These are phyloP conservation scores for Melieria crassipennis DNA, from an alignment of 2,888 invertebrate genomes.

Conservation along the genomic window DNA sequence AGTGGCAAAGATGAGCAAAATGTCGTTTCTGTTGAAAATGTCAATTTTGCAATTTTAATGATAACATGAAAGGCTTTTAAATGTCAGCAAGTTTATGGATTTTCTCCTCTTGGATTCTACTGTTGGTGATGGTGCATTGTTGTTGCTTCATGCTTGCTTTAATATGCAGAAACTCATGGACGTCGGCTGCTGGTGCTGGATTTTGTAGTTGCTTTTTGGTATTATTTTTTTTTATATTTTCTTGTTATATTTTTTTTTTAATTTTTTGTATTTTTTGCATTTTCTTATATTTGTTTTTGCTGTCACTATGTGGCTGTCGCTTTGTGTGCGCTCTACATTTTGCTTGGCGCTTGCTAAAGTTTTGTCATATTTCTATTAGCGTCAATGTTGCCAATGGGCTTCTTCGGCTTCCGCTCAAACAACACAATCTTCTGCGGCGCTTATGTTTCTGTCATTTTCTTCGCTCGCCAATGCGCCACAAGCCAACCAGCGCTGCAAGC, in stretches of 20 bases:
- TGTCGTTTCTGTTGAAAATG: slow-evolving; percentile 7
- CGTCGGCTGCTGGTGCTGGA: no score
- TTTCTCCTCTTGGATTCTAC: not conserved
- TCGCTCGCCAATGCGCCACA: no score
- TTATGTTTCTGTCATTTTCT: no score
- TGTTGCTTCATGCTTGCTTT: not conserved
- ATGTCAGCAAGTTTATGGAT: slow-evolving; percentile 6
- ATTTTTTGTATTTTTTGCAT: no score
- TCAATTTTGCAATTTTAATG: slow-evolving; percentile 29
- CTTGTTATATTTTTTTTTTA: no score
- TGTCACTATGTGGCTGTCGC: no score
- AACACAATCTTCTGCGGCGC: no score
- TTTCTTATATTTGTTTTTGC: no score
- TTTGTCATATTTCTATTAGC: slow-evolving; percentile 18
- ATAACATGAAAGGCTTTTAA: slow-evolving; percentile 24
- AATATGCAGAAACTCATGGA: slow-evolving; percentile 9
- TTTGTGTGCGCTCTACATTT: no score
- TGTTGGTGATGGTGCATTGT: not conserved
- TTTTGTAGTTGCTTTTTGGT: not conserved
- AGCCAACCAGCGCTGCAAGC: no score
- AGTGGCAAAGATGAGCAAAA: not conserved
- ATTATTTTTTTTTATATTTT: not conserved
- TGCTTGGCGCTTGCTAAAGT: not conserved
- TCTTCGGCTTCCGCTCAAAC: not conserved
- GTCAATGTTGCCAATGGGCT: slow-evolving; percentile 13